Evolutionary conservation across 1,140 invertebrate species (phyloP).

Genomic region (Neodiprion virginianus): DNA sequence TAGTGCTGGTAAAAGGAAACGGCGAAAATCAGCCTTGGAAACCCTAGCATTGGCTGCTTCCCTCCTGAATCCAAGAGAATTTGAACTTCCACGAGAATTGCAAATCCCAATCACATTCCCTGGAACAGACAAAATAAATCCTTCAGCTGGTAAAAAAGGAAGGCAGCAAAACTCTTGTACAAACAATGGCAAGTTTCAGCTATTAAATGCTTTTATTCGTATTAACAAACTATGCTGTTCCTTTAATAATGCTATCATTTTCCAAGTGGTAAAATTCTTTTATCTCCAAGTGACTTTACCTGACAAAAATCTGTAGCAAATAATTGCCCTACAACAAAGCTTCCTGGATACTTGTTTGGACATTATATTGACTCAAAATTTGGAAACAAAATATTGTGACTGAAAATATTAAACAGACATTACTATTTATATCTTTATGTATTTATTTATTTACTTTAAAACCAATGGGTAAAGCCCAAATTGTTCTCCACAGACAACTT

Average conservation of each 20-base stretch:
- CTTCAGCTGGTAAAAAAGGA: constrained; percentile 50
- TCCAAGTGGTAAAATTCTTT: constrained; percentile 11
- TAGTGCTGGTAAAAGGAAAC: constrained; percentile 48
- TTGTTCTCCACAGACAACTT: too few species aligned
- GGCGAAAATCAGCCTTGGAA: constrained; percentile 71
- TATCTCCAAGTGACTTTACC: constrained; percentile 10
- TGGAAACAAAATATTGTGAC: too few species aligned
- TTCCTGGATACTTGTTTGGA: too few species aligned
- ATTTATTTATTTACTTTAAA: too few species aligned
- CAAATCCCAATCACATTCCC: constrained; percentile 80
- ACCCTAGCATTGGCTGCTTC: constrained; percentile 81
- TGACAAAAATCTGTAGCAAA: not conserved
- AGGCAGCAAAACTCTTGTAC: constrained; percentile 40
- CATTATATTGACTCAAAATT: too few species aligned
- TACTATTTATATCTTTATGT: too few species aligned
- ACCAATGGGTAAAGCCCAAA: too few species aligned
- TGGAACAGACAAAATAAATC: constrained; percentile 73
- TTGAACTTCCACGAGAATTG: constrained; percentile 83
- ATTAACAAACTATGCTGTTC: not conserved
- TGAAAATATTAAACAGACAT: too few species aligned
- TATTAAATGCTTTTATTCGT: constrained; percentile 11
- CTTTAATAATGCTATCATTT: constrained; percentile 9
- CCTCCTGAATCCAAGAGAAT: constrained; percentile 86
- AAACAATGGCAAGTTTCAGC: constrained; percentile 42
- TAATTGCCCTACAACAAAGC: too few species aligned